Conservation (phyloP, 2,888 invertebrate genomes). For the Rhamnusium bicolor region DNA sequence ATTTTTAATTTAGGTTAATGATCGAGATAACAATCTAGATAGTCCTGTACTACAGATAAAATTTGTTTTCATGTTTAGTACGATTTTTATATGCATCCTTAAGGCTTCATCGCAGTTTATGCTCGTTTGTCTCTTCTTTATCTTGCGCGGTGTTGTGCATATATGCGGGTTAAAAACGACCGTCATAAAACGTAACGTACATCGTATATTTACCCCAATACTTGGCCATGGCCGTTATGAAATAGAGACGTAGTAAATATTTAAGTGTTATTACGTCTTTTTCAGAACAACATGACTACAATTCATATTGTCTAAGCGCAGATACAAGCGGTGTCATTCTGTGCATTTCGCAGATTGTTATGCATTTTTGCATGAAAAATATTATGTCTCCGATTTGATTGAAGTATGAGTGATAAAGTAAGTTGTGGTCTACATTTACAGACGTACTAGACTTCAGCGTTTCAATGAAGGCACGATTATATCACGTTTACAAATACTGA, state of each 20-base stretch:
- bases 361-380: slow-evolving; percentile 14
- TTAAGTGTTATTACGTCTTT: slow-evolving; percentile 49
- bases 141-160: slow-evolving; percentile 41
- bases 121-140: slow-evolving; percentile 39
- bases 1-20: neutral
- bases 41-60: slow-evolving; percentile 13
- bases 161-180: slow-evolving; percentile 36
- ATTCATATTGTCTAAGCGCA: slow-evolving; percentile 34
- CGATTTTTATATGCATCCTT: slow-evolving; percentile 41
- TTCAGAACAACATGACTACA: slow-evolving; percentile 22
- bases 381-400: slow-evolving; percentile 15
- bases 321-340: slow-evolving; percentile 10
- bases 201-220: slow-evolving; percentile 35
- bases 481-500: slow-evolving; percentile 26
- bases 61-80: slow-evolving; percentile 27
- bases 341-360: slow-evolving; percentile 25
- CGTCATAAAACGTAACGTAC: slow-evolving; percentile 40
- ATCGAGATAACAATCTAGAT: slow-evolving; percentile 16
- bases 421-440: neutral
- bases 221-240: slow-evolving; percentile 43
- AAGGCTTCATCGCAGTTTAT: slow-evolving; percentile 44
- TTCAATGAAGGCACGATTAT: slow-evolving; percentile 30
- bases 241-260: slow-evolving; percentile 52
- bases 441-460: slow-evolving; percentile 13
- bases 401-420: slow-evolving; percentile 17